A percentile compares a stretch with the other conserved stretches of the same genome.
Conservation (phyloP, 2,888 invertebrate species). For the Erynnis tages region DNA sequence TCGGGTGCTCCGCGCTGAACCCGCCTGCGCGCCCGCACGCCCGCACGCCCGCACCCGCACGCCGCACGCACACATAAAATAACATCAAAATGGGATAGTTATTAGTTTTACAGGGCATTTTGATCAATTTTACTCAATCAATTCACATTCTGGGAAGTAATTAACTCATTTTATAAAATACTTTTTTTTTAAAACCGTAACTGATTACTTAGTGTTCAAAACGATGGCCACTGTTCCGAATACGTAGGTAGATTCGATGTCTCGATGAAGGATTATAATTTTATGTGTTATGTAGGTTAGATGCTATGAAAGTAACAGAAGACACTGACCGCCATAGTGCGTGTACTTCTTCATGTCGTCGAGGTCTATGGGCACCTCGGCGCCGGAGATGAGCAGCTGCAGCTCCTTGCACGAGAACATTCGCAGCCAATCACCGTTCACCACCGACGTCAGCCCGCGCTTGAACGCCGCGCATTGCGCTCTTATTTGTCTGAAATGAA, state of each 20-base stretch:
- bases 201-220: too few relatives aligned
- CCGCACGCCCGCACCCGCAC: too few relatives aligned
- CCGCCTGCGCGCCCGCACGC: slow-evolving; percentile 86
- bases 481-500: slow-evolving; percentile 84
- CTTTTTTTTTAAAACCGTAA: too few relatives aligned
- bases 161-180: too few relatives aligned
- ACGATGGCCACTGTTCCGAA: too few relatives aligned
- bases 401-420: slow-evolving; percentile 96
- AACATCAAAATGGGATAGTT: too few relatives aligned
- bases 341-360: slow-evolving; percentile 93
- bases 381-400: slow-evolving; percentile 98
- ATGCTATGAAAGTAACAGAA: background rate
- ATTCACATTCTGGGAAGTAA: too few relatives aligned
- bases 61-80: too few relatives aligned
- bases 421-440: slow-evolving; percentile 95
- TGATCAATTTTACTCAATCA: too few relatives aligned
- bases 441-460: slow-evolving; percentile 93
- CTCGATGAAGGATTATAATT: too few relatives aligned
- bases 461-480: slow-evolving; percentile 94
- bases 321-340: slow-evolving; percentile 87
- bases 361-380: slow-evolving; percentile 95
- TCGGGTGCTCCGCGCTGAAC: slow-evolving; percentile 90
- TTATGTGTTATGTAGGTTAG: background rate
- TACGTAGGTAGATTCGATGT: too few relatives aligned
- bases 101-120: too few relatives aligned